Base-by-base conservation (phyloP, 2,888 invertebrate species). In the Trissolcus brochymenae region DNA sequence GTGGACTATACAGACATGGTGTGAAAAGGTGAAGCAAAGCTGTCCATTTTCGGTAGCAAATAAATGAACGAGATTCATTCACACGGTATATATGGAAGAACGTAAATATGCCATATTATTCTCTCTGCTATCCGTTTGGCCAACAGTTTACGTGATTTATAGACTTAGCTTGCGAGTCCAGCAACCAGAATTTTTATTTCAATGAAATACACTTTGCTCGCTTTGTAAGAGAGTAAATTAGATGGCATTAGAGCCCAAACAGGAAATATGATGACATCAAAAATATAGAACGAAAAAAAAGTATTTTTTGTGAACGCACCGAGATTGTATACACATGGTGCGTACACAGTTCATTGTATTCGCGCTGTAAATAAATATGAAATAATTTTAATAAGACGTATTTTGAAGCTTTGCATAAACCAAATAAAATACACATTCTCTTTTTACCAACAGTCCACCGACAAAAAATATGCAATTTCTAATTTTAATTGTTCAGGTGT, bases 181-280 rank as follows among this genome's bases (percentile, higher is more conserved):
- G 86, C 86, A 87, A 86, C 86, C 83, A 87, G 88, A 87, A 88
- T 89, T 88, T 89, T 89, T 88, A 88, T 89, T 88, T 87, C 87
- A 88, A 88, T 88, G 87, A 88, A 88, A 89, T 89, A 87, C 86
- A 88, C 85, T 84, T 83, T 83, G 80, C 83, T 83, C 81, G 83
- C 68, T 56, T 76, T 72, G 78, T 80, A 82, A 81, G 82, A 81
- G 83, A 83, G 83, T 83, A 84, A 83, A 85, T 84, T 84, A 85
- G 82, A 76, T 79, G 81, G 81, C 76, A 82, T 82, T 84, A 83
- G 76, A 72, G 35, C 60, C 65, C 72, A 6, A 49, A 67, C 53
- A 43, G 68, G 61, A 66, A 66, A 50, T 21, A 56, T n/a, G 11
- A 49, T 49, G 17, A 60, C 40, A 53, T n/a, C 65, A 64, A 64